Base-by-base conservation (phyloP, 2,888 invertebrate species). In the Ectemnius lituratus region DNA sequence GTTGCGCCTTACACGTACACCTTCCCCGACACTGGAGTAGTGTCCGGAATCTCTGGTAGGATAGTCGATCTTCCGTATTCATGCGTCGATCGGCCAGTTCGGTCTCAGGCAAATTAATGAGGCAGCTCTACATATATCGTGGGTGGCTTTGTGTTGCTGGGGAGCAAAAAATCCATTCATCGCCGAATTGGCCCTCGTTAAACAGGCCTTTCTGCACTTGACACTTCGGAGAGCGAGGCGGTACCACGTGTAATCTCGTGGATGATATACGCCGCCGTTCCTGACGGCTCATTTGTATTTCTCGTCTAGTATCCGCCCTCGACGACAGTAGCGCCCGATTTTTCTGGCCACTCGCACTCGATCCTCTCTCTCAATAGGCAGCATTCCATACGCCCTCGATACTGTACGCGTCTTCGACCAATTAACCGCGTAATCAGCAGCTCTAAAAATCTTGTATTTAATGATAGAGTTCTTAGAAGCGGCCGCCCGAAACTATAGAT, bases 361-460 rank as follows among this genome's bases (percentile, higher is more conserved):
- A 65, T 75, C 75, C 77, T 69, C 56, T 64, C 57, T n/a, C 61
- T 75, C 80, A 74, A 80, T 81, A 66, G 70, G 68, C 66, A 75
- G 64, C 73, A 75, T 79, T 80, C 78, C 76, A 70, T 62, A 67
- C 65, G 65, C 71, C 23, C n/a, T 20, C 56, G 62, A 61, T 60
- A 23, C 67, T 70, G 62, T 47, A 52, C 20, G 27, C 63, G 78
- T 78, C 81, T 64, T 47, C 61, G 75, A 77, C 80, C 79, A 85
- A 88, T 87, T 85, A 85, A 83, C 80, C 45, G 75, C 4, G 83
- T 80, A 82, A 86, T 88, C 83, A 83, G 76, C 80, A 79, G 76
- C 74, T 77, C 80, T 77, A 83, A 87, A 88, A 87, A 87, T 88
- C 85, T 86, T 79, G 79, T 70, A 71, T 81, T 83, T 88, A 88